Base-by-base conservation (phyloP, 2,888 invertebrate species). In the Andrena bicolor region DNA sequence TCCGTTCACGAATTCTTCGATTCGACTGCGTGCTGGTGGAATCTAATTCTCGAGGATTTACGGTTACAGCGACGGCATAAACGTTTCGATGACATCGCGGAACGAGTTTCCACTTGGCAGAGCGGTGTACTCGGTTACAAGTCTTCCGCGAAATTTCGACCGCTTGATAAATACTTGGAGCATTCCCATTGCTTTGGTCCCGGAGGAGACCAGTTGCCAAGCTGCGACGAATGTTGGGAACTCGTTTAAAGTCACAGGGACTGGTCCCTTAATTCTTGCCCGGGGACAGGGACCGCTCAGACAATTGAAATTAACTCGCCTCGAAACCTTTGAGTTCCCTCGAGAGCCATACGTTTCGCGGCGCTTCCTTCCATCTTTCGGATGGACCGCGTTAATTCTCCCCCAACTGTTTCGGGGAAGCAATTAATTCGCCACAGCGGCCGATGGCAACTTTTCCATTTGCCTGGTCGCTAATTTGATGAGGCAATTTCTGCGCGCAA, bases 91-190 rank as follows among this genome's bases (percentile, higher is more conserved):
- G 81, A 68, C 75, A 80, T 41, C 58, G 64, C 7, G 78, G 60
- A 81, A 80, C 66, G 73, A 51, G 77, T 64, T 72, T 60, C 66
- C 63, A 49, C 58, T 60, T 63, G 53, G 76, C 70, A 76, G 80
- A 30, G 35, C 58, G 48, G 30, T 20, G 60, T 41, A 71, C 53
- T 65, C 73, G 65, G 32, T 41, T 35, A 56, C 68, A 30, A 75
- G 74, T 80, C 65, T 66, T 26, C 68, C 80, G 70, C 63, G 70
- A 80, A 75, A 82, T 80, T 82, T 71, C 82, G 71, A 75, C 82
- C 82, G 58, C 69, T 82, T 82, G 82, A 75, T 80, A 82, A 80
- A 82, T 80, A 80, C 80, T 80, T 63, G 75, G 66, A 56, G 75
- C 56, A 76, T 64, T 69, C 58, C 81, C 64, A 58, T 60, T 13